A percentile compares a stretch with the other conserved stretches of the same genome.
These are phyloP conservation scores for Parthenolecanium corni DNA, from an alignment of 2,888 invertebrate genomes.

Conservation along the genomic window DNA sequence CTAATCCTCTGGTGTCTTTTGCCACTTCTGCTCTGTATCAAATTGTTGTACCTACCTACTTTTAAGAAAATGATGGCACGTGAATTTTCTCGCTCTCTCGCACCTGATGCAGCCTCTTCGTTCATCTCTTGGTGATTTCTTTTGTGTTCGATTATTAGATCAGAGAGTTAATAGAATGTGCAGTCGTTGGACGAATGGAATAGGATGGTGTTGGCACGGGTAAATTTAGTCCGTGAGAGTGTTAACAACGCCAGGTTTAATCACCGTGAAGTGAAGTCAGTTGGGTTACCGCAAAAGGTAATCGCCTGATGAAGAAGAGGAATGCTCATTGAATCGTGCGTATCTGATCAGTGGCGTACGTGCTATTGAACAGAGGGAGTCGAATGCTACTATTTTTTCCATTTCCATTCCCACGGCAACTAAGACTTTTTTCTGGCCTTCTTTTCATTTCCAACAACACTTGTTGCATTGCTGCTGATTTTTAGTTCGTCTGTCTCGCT, in stretches of 20 bases:
- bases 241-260: conserved; percentile 12
- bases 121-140: conserved; percentile 1
- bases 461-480: too few relatives aligned
- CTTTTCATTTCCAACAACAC: too few relatives aligned
- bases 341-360: conserved; percentile 23
- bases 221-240: conserved; percentile 24
- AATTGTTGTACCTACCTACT: conserved; percentile 10
- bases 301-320: conserved; percentile 8
- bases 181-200: neutral
- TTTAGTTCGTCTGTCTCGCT: neutral
- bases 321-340: conserved; percentile 26
- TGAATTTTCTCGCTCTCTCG: neutral
- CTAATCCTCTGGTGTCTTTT: too few relatives aligned
- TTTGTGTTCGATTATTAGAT: conserved; percentile 17
- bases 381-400: neutral
- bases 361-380: conserved; percentile 21
- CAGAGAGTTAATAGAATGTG: conserved; percentile 19
- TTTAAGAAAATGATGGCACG: conserved; percentile 10
- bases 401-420: conserved; percentile 12
- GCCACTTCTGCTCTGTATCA: neutral
- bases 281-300: conserved; percentile 22
- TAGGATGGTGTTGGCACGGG: conserved; percentile 7
- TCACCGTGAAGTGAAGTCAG: conserved; percentile 13
- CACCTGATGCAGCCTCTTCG: too few relatives aligned
- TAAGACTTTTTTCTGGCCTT: neutral